phyloP scores from a whole-genome alignment of 2,888 invertebrate species.

The Neelides folsomi region DNA sequence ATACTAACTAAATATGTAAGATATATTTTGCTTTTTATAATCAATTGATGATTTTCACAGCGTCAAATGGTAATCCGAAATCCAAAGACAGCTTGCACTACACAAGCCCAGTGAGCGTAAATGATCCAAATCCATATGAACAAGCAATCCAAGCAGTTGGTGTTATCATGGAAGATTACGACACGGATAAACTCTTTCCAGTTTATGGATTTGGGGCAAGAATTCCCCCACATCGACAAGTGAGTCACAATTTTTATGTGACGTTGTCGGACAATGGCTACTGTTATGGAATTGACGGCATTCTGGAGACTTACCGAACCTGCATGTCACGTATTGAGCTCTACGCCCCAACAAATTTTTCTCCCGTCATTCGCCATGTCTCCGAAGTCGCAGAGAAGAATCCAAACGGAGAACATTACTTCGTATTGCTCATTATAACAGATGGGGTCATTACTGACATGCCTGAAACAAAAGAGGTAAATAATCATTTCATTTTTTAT shows the following conservation, averaged over 20 bases:
- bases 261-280: slow-evolving; percentile 44
- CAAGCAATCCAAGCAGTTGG: too few relatives aligned
- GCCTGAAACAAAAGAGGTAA: slow-evolving; percentile 15
- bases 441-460: slow-evolving; percentile 42
- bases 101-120: too few relatives aligned
- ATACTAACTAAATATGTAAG: too few relatives aligned
- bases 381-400: slow-evolving; percentile 36
- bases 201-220: slow-evolving; percentile 3
- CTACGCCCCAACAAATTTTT: slow-evolving; percentile 37
- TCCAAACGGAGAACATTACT: slow-evolving; percentile 39
- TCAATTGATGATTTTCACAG: slow-evolving; percentile 33
- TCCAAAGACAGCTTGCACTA: too few relatives aligned
- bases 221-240: slow-evolving; percentile 37
- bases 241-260: slow-evolving; percentile 39
- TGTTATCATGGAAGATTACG: too few relatives aligned
- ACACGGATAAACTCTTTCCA: too few relatives aligned
- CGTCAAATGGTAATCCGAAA: slow-evolving; percentile 39
- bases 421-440: slow-evolving; percentile 43
- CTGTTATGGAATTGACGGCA: slow-evolving; percentile 38
- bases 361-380: slow-evolving; percentile 41
- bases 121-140: too few relatives aligned
- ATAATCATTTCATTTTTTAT: slow-evolving; percentile 10
- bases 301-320: too few relatives aligned
- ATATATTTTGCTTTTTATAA: too few relatives aligned
- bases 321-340: too few relatives aligned